Base-by-base conservation (phyloP, 2,888 invertebrate species). In the Lithophane leautieri region DNA sequence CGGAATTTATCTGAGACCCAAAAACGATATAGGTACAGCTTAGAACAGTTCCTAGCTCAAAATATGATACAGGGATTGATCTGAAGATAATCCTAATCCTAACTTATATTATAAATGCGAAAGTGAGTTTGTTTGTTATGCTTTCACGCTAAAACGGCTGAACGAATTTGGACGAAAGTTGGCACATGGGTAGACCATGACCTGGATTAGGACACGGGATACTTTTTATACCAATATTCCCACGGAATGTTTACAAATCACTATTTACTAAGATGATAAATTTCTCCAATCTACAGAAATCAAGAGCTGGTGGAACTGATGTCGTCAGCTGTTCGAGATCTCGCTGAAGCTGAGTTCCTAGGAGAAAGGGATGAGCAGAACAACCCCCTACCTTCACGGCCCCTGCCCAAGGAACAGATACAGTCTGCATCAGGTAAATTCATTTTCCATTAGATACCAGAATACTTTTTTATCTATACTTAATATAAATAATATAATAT, bases 341-440 rank as follows among this genome's bases (percentile, higher is more conserved):
- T 99, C 88, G 98, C 98, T 25, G 98, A 99, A 92, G 98, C 99
- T 0, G 99, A 99, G 96, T 99, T 99, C 90, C 97, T 98, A 28
- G 98, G 98, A 0, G 98, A 98, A 65, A 97, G 98, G 61, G 99
- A 99, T 90, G 97, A 97, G 82, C 98, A 98, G 94, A 99, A 99
- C 91, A 98, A 98, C 92, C 98, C 98, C 0, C 92, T 98, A 70
- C 98, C 99, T 0, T 97, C 98, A 0, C 95, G 97, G 88, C 98
- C 98, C 0, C 89, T 97, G 14, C 94, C 96, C 4, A 94, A 96
- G 84, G 94, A 95, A 25, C 93, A 94, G 70, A 90, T 94, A 65
- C 92, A 92, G 47, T 81, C 90, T 11, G 93, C 94, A 47, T 86
- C 94, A 90, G 96, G 96, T 96, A 90, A 60, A 25, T 14, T 34